Conservation (phyloP, 2,113 vertebrate species). For the Candoia aspera region DNA sequence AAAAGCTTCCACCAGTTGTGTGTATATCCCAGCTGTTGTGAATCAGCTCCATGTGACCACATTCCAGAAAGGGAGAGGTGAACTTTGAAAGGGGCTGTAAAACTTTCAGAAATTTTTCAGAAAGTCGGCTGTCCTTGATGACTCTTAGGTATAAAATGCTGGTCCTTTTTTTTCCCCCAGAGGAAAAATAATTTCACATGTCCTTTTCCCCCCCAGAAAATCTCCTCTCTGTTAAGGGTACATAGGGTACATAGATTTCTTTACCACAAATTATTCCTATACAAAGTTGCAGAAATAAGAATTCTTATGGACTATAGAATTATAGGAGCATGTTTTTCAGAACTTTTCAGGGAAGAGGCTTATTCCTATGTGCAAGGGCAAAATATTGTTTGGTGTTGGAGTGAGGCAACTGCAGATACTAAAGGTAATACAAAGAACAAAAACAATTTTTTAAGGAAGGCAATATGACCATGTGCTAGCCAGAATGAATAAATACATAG, state of each 20-base stretch:
- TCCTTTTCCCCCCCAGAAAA: neutral
- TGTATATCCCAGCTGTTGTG: accelerated
- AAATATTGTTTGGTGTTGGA: neutral
- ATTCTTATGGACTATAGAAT: neutral
- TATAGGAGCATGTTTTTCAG: neutral
- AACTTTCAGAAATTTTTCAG: neutral
- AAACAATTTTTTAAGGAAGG: neutral
- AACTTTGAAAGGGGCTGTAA: neutral
- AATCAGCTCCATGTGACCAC: neutral
- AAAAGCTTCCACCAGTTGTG: neutral
- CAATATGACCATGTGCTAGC: neutral
- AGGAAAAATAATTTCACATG: neutral
- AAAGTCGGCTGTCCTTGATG: neutral
- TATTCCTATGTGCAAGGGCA: neutral
- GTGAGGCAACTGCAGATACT: neutral
- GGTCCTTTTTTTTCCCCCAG: neutral
- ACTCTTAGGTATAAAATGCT: neutral
- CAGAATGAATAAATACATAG: neutral
- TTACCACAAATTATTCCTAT: neutral
- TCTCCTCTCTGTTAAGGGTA: neutral
- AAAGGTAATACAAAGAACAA: neutral
- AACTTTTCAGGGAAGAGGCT: neutral
- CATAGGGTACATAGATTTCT: no score
- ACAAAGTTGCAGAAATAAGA: neutral
- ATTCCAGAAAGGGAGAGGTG: neutral